Percentiles rank a stretch among this genome's conserved stretches.
Evolutionary conservation across 2,888 invertebrate species (phyloP).

Genomic region (Cacoxenus indagator): DNA sequence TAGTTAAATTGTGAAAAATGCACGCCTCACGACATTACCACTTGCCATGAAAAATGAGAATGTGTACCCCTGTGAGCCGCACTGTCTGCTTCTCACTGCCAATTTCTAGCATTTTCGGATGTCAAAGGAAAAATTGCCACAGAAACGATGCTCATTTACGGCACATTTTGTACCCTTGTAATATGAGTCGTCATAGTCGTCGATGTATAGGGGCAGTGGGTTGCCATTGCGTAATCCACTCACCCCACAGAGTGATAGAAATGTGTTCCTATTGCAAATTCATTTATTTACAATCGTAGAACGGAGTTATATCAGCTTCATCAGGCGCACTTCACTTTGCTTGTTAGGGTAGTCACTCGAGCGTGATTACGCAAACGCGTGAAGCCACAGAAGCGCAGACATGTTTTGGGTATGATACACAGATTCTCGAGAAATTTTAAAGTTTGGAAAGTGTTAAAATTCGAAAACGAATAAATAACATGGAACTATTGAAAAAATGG

Average conservation of each 20-base stretch:
- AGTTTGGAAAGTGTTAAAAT: no score
- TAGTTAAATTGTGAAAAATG: constrained; percentile 30
- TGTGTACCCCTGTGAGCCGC: background rate
- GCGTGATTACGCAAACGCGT: constrained; percentile 34
- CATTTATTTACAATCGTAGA: constrained; percentile 32
- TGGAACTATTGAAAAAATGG: no score
- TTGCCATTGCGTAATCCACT: constrained; percentile 31
- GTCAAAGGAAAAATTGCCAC: constrained; percentile 56
- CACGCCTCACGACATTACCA: background rate
- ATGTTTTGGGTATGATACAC: no score
- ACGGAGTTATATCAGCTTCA: background rate
- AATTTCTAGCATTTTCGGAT: constrained; percentile 55
- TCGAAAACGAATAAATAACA: no score
- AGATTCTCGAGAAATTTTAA: no score
- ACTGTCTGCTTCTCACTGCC: background rate
- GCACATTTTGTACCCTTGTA: constrained; percentile 59
- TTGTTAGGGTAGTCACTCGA: constrained; percentile 32
- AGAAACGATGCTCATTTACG: constrained; percentile 60
- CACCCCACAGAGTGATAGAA: constrained; percentile 31
- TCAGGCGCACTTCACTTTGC: constrained; percentile 32
- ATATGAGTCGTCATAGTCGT: constrained; percentile 56
- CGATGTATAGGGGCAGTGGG: constrained; percentile 42
- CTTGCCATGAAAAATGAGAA: constrained; percentile 3
- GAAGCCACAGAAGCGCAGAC: no score
- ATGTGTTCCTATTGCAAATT: constrained; percentile 59